Percentiles rank a stretch among this genome's conserved stretches.
These are phyloP conservation scores for Pseudobourletiella spinata DNA, from an alignment of 1,140 invertebrate species.

Conservation along the genomic window DNA sequence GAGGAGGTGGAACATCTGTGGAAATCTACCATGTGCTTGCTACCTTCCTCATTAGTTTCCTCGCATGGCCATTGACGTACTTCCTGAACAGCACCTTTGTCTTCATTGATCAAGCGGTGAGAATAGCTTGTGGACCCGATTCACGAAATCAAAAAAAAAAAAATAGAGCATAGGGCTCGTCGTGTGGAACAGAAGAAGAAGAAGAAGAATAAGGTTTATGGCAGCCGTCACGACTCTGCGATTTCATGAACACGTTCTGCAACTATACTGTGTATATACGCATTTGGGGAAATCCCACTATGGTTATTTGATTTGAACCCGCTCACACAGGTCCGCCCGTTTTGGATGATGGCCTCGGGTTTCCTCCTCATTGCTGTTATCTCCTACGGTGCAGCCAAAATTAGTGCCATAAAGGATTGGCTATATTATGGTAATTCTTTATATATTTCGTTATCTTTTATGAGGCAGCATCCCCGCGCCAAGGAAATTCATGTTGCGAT, in stretches of 20 bases:
- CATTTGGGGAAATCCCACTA: neutral
- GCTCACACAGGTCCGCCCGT: conserved; percentile 16
- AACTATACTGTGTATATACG: neutral
- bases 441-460: neutral
- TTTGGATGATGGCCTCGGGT: conserved; percentile 28
- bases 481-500: neutral
- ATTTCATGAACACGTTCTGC: neutral
- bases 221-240: neutral
- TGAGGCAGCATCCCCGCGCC: neutral
- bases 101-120: neutral
- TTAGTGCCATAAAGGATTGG: conserved; percentile 24
- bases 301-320: neutral
- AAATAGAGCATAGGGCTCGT: no score
- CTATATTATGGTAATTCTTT: conserved; percentile 26
- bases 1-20: no score
- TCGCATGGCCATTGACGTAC: conserved; percentile 25
- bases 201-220: neutral
- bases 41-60: conserved; percentile 21
- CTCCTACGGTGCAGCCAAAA: neutral
- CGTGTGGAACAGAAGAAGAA: neutral
- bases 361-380: conserved; percentile 22
- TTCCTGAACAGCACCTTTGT: conserved; percentile 13
- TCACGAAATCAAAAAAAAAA: neutral
- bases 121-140: neutral
- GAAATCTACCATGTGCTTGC: conserved; percentile 28